These are phyloP conservation scores for Apostichopus leukothele DNA, from an alignment of 53 echinoderm and acorn worm genomes.

Conservation along the genomic window DNA sequence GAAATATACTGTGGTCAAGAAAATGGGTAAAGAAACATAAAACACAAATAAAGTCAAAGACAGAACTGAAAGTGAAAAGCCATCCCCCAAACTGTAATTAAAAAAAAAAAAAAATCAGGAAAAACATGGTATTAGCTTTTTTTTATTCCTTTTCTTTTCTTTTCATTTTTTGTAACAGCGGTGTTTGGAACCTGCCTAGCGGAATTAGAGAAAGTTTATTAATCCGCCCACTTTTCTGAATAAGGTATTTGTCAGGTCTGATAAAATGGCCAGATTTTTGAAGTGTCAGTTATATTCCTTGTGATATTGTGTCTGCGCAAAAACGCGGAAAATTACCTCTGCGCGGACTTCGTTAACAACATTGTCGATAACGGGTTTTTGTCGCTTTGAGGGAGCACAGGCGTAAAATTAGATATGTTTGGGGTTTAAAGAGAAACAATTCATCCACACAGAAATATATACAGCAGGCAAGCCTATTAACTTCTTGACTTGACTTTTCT, in stretches of 20 bases:
- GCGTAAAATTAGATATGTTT: slow-evolving; percentile 36
- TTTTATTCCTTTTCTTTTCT: too few relatives aligned
- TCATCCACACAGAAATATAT: slow-evolving; percentile 38
- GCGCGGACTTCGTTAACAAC: slow-evolving; percentile 42
- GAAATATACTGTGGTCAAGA: too few relatives aligned
- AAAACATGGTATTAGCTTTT: too few relatives aligned
- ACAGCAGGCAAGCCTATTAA: slow-evolving; percentile 37
- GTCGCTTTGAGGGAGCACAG: slow-evolving; percentile 37
- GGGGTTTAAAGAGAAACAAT: slow-evolving; percentile 1
- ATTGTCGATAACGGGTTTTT: slow-evolving; percentile 26
- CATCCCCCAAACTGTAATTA: neutral
- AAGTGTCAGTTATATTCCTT: slow-evolving; percentile 42
- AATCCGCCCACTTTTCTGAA: slow-evolving; percentile 36
- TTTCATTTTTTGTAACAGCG: too few relatives aligned
- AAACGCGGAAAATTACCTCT: slow-evolving; percentile 47
- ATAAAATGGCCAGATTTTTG: slow-evolving; percentile 4
- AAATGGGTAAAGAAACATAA: neutral
- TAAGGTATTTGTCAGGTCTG: slow-evolving; percentile 41
- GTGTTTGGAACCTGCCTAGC: too few relatives aligned
- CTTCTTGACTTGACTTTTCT: slow-evolving; percentile 27
- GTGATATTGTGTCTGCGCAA: slow-evolving; percentile 55
- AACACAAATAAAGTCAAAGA: neutral
- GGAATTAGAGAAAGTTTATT: slow-evolving; percentile 12
- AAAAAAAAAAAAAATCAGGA: neutral
- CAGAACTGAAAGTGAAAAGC: neutral